Conservation (phyloP, 2,113 vertebrate genomes). For the Otocyon megalotis region DNA sequence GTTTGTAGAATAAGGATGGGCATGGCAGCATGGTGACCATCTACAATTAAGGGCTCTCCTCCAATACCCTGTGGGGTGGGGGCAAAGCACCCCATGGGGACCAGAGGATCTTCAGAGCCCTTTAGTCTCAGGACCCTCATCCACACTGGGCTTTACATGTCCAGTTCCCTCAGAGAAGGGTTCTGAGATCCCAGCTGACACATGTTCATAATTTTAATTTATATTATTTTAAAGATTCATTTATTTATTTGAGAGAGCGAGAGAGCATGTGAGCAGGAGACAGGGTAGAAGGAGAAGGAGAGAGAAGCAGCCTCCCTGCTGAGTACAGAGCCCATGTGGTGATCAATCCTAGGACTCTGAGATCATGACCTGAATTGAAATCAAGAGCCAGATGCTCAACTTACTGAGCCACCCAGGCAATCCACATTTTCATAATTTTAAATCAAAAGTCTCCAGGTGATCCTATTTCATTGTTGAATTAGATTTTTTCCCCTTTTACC, state of each 20-base stretch:
- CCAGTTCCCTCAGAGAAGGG: not conserved
- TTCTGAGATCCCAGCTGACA: not conserved
- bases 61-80: not conserved
- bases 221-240: not conserved
- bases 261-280: not conserved
- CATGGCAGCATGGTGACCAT: accelerated
- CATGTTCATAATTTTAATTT: not conserved
- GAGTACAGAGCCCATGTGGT: not conserved
- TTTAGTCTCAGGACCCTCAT: not conserved
- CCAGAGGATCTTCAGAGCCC: not conserved
- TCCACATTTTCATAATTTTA: not conserved
- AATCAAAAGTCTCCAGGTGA: not conserved
- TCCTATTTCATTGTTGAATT: not conserved
- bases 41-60: not conserved
- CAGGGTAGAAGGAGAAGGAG: no score
- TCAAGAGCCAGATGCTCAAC: not conserved
- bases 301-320: not conserved
- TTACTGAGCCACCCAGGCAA: not conserved
- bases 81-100: not conserved
- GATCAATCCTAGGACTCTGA: not conserved
- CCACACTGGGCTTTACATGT: not conserved
- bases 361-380: not conserved
- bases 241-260: not conserved
- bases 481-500: not conserved
- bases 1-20: not conserved